Evolutionary conservation across 64 coral and sea anemone genomes (phyloP).

Genomic region (Catalaphyllia jardinei): DNA sequence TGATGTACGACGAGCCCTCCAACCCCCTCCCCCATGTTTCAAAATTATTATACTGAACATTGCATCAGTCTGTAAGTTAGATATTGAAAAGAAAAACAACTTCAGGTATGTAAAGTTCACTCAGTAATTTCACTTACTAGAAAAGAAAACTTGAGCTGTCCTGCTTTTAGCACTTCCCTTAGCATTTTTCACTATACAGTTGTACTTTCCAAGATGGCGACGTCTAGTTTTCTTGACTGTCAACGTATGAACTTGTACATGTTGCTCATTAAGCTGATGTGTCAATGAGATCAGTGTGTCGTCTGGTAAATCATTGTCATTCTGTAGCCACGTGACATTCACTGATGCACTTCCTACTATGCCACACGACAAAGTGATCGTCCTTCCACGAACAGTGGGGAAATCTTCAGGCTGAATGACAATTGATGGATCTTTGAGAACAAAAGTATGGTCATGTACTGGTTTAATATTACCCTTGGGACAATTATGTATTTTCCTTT

Average conservation of each 20-base stretch:
- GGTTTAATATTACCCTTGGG: too few species aligned
- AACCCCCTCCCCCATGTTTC: too few species aligned
- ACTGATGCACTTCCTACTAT: conserved; percentile 14
- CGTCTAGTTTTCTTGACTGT: not conserved
- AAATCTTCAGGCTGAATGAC: conserved; percentile 45
- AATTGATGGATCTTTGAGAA: conserved; percentile 63
- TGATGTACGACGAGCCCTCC: too few species aligned
- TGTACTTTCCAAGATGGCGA: conserved; percentile 38
- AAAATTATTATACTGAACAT: too few species aligned
- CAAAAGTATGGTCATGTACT: too few species aligned
- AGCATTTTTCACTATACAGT: conserved; percentile 12
- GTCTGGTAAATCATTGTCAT: not conserved
- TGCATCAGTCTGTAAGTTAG: too few species aligned
- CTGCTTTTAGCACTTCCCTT: conserved; percentile 13
- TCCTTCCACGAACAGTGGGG: not conserved
- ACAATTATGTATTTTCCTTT: too few species aligned
- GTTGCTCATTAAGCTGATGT: not conserved
- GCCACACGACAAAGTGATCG: conserved; percentile 40
- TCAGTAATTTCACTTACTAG: conserved; percentile 10
- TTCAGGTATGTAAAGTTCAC: too few species aligned
- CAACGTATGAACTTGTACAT: conserved; percentile 20
- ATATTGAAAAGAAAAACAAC: too few species aligned
- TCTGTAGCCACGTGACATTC: conserved; percentile 50
- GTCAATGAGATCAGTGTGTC: not conserved
- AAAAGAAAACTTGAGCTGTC: conserved; percentile 18